A percentile compares a stretch with the other conserved stretches of the same genome.
Conservation (phyloP, 2,113 vertebrate genomes). For the Zosterops pallidus region DNA sequence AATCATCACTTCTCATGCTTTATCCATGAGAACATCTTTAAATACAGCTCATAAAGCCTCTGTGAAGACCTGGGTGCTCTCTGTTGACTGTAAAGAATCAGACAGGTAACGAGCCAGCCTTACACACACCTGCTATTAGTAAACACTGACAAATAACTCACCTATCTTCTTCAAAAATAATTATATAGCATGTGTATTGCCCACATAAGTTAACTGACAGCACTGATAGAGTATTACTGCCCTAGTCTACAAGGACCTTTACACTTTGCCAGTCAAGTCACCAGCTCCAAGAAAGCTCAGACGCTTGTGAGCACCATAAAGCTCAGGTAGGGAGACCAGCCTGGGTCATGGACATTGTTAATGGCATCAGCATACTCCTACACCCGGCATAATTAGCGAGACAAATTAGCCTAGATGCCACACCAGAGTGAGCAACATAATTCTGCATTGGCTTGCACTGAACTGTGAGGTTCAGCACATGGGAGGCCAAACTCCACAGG, state of each 20-base stretch:
- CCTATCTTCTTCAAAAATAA: not conserved
- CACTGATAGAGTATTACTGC: not conserved
- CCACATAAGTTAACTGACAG: not conserved
- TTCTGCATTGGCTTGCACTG: not conserved
- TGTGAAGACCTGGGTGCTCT: not conserved
- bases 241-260: not conserved
- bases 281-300: not conserved
- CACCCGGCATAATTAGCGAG: not conserved
- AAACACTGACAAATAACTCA: not conserved
- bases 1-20: not conserved
- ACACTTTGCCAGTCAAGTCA: not conserved
- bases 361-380: not conserved
- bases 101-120: not conserved
- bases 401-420: conserved; percentile 45
- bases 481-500: not conserved
- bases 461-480: not conserved
- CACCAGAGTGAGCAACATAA: not conserved
- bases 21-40: not conserved
- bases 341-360: not conserved
- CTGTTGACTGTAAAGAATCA: not conserved
- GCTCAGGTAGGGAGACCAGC: not conserved
- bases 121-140: not conserved
- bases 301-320: not conserved
- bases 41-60: not conserved
- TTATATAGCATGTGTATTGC: not conserved